Base-by-base conservation (phyloP, 2,888 invertebrate species). In the Scaptomyza flava region DNA sequence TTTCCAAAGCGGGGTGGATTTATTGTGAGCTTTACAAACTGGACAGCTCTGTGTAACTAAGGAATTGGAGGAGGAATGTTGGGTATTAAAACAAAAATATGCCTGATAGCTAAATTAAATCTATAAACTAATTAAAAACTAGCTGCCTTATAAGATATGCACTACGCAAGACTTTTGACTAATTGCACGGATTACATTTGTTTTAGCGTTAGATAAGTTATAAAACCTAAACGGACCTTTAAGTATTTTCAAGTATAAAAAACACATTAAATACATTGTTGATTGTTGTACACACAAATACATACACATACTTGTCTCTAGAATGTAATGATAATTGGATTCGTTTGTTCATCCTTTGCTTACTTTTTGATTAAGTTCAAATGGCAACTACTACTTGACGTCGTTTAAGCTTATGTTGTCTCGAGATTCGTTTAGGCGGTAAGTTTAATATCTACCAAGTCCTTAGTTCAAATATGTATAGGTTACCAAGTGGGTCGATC, bases 381-480 rank as follows among this genome's bases (percentile, higher is more conserved):
- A 60, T 75, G 67, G 57, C 76, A 63, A 62, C 67, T 64, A 62
- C 67, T 64, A 65, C 41, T 34, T 53, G 59, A 65, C 59, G 33
- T 52, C 36, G 14, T 33, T 41, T 60, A 31, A 53, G 41, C 54
- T 33, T 50, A 46, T 50, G 27, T 52, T 14, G 46, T 42, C 42
- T 68, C 46, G 83, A 81, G 81, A 83, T 82, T 78, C 77, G 52
- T 66, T 79, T 83, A 83, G 72, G 73, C 71, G 73, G 73, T 81
- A 84, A 73, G 71, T 54, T 74, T 77, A 79, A 86, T 70, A 84
- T 67, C 84, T 83, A 86, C 79, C 87, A 83, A 83, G 82, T 83
- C 82, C 82, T 81, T 83, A 81, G 79, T 84, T 86, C 57, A 81
- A 83, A 83, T 83, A 83, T 83, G 82, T 83, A 86, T 83, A 81